Evolutionary conservation across 2,113 vertebrate genomes (phyloP), one percentile per base, ranked within the genome.

Genomic region (Murina feae): DNA sequence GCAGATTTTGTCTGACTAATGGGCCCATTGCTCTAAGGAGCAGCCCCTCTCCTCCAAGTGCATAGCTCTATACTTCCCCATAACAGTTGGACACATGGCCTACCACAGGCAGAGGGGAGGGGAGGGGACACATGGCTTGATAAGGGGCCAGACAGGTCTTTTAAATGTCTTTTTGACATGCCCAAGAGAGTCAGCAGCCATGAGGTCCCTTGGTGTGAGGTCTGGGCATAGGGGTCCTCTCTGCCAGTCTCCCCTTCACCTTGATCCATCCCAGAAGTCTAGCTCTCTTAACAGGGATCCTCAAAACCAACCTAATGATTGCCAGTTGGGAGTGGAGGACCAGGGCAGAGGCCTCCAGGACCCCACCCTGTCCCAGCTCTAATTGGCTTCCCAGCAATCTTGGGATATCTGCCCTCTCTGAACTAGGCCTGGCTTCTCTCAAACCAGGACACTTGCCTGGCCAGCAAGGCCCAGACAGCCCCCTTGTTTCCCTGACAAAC

Each of bases 241-340:
- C 74, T 95, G 79, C 93, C 92, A 95, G 81, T 81, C 47, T 95
- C 84, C 21, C 42, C 39, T 97, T 92, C 60, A 93, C 89, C 91
- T 96, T 96, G 95, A 97, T 96, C 85, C 78, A 95, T 92, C 94
- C 95, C 94, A 97, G 88, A 95, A 95, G 78, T 93, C 72, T 79
- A 84, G n/a, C 69, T 93, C 44, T 95, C 88, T 95, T 95, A 74
- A 95, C 60, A 95, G 81, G 72, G 91, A 94, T 93, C 93, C 82
- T 95, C 66, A 12, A 28, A 93, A 74, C 25, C 78, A 75, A 92
- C 63, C 66, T 97, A 91, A 96, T 95, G 85, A 94, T 95, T 97
- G 82, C 82, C 95, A 95, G 90, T 76, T 97, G 94, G 76, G 81
- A 49, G 44, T 63, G 53, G 39, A 92, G 71, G 85, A 90, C 72